Evolutionary conservation across 2,113 vertebrate genomes (phyloP).

Genomic region (Chaenogobius annularis): DNA sequence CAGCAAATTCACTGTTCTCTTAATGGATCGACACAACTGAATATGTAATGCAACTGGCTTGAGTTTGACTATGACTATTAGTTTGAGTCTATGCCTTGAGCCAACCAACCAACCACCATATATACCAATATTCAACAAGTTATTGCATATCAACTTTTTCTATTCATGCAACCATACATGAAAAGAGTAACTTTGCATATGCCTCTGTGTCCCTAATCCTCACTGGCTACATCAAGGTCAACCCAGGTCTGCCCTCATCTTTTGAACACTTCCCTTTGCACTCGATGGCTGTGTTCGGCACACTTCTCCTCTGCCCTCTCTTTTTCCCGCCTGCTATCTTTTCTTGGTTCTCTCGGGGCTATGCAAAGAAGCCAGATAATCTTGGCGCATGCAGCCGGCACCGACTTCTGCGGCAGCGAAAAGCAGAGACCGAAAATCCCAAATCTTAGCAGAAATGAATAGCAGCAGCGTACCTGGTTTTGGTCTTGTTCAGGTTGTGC

Average conservation of each 20-base stretch:
- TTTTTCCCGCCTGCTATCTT: conserved; percentile 5
- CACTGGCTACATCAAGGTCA: conserved; percentile 49
- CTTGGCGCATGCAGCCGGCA: conserved; percentile 62
- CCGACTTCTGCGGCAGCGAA: conserved; percentile 49
- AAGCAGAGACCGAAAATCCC: conserved; percentile 5
- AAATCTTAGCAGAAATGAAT: conserved; percentile 31
- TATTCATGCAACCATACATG: background rate
- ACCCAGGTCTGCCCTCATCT: conserved; percentile 21
- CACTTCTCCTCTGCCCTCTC: conserved; percentile 28
- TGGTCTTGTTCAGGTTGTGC: conserved; percentile 54
- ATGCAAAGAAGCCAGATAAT: conserved; percentile 65
- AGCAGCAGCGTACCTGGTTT: conserved; percentile 62
- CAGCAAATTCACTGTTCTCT: background rate
- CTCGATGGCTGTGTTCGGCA: conserved; percentile 3
- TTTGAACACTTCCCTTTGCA: background rate
- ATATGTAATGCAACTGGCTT: background rate
- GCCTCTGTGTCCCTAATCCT: conserved; percentile 28
- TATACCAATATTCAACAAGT: background rate
- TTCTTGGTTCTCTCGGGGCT: conserved; percentile 50
- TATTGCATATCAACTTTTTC: background rate
- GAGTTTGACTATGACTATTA: background rate
- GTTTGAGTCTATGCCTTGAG: too few relatives aligned
- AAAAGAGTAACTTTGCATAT: conserved; percentile 4
- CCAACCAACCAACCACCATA: too few relatives aligned
- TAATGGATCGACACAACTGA: background rate